Evolutionary conservation across 2,888 invertebrate genomes (phyloP).

Genomic region (Brenthis ino): DNA sequence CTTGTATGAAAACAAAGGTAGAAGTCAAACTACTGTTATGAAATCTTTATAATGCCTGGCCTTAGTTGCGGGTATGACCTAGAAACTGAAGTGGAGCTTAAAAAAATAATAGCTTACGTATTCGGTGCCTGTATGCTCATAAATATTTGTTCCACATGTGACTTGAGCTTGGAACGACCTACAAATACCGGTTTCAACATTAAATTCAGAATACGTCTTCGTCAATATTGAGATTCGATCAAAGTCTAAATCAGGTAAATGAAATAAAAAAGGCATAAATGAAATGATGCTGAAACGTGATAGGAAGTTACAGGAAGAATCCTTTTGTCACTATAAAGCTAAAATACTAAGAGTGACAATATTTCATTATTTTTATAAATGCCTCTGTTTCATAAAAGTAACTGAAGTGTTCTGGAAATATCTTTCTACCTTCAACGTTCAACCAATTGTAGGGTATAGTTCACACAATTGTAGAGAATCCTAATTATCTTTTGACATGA

Average conservation of each 20-base stretch:
- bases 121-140: conserved; percentile 36
- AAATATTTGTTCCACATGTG: conserved; percentile 41
- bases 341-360: too few species aligned
- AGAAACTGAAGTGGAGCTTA: conserved; percentile 37
- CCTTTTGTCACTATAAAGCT: conserved; percentile 17
- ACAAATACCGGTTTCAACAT: conserved; percentile 37
- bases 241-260: conserved; percentile 40
- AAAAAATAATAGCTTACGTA: conserved; percentile 39
- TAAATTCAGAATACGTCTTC: conserved; percentile 37
- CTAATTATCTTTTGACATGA: too few species aligned
- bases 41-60: conserved; percentile 39
- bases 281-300: conserved; percentile 39
- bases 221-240: conserved; percentile 42
- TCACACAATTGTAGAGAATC: too few species aligned
- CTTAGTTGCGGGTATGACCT: conserved; percentile 38
- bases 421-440: too few species aligned
- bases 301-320: conserved; percentile 30
- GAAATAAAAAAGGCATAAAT: conserved; percentile 39
- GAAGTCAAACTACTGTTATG: conserved; percentile 37
- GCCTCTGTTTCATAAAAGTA: too few species aligned
- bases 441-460: too few species aligned
- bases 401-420: too few species aligned
- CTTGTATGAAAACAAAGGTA: conserved; percentile 35
- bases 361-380: too few species aligned
- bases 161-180: conserved; percentile 34